These are phyloP conservation scores for Hyposoter dolosus DNA, from an alignment of 2,888 invertebrate genomes.

Conservation along the genomic window DNA sequence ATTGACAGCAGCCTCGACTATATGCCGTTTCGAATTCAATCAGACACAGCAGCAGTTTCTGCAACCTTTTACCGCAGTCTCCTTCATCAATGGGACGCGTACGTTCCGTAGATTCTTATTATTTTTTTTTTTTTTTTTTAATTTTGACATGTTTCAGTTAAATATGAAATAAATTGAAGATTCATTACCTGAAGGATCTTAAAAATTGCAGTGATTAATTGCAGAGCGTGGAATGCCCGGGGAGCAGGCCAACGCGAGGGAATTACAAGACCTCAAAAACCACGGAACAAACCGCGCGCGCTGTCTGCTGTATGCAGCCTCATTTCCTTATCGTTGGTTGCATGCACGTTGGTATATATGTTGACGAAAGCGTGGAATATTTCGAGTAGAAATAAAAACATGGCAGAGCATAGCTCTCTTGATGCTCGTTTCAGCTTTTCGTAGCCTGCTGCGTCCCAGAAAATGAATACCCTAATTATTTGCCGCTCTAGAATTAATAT, in stretches of 20 bases:
- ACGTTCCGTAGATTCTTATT: not conserved
- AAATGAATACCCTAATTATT: conserved; percentile 57
- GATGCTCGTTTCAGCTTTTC: conserved; percentile 8
- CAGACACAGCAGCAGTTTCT: not conserved
- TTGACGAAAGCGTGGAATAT: conserved; percentile 36
- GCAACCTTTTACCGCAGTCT: no score
- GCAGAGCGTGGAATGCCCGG: conserved; percentile 1
- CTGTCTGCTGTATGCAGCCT: conserved; percentile 29
- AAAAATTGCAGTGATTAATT: not conserved
- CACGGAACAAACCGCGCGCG: conserved; percentile 44
- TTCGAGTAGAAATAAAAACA: conserved; percentile 16
- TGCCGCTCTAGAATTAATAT: conserved; percentile 50
- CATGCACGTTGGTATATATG: not conserved
- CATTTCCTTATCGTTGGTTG: conserved; percentile 25
- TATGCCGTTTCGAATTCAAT: not conserved
- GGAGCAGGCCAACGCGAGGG: conserved; percentile 37
- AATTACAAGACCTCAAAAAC: conserved; percentile 56
- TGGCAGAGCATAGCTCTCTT: not conserved
- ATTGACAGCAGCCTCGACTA: not conserved
- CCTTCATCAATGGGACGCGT: no score
- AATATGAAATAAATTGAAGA: not conserved
- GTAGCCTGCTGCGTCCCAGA: conserved; percentile 15
- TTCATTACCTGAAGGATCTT: not conserved
- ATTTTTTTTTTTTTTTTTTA: not conserved
- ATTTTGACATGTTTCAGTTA: not conserved